A percentile compares a stretch with the other conserved stretches of the same genome.
Evolutionary conservation across 2,113 vertebrate genomes (phyloP).

Genomic region (Urocitellus parryii): DNA sequence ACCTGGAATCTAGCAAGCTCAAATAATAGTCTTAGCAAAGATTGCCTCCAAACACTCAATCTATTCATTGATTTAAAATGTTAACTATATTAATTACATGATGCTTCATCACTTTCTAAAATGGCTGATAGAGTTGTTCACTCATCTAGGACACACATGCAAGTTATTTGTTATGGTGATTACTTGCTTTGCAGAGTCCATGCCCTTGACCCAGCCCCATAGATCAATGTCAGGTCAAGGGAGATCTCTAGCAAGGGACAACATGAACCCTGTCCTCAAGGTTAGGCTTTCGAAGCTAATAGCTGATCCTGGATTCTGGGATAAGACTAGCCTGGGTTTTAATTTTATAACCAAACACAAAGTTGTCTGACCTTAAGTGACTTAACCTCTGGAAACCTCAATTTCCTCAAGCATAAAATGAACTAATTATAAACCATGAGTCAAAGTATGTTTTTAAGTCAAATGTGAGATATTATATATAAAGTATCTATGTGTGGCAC

Average conservation of each 20-base stretch:
- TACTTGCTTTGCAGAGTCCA: conserved; percentile 59
- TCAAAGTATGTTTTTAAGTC: conserved; percentile 29
- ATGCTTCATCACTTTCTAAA: conserved; percentile 57
- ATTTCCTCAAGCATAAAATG: conserved; percentile 36
- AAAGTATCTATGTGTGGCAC: neutral
- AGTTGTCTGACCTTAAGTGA: conserved; percentile 47
- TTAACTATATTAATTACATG: conserved; percentile 62
- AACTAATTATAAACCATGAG: conserved; percentile 52
- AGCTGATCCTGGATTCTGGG: neutral
- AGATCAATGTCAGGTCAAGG: conserved; percentile 70
- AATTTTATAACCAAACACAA: conserved; percentile 67
- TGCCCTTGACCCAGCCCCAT: conserved; percentile 70
- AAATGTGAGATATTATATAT: neutral
- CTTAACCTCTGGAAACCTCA: conserved; percentile 55
- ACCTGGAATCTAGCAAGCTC: neutral
- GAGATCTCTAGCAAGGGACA: conserved; percentile 44
- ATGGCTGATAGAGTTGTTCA: conserved; percentile 68
- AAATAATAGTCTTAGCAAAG: conserved; percentile 62
- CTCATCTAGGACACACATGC: conserved; percentile 69
- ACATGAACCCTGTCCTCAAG: conserved; percentile 30
- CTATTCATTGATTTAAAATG: conserved; percentile 48
- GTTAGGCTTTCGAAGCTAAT: conserved; percentile 52
- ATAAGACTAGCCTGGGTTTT: conserved; percentile 46
- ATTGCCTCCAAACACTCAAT: conserved; percentile 51
- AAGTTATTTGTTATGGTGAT: conserved; percentile 77